phyloP scores from a whole-genome alignment of 2,888 invertebrate species.

The Caenorhabditis afra region DNA sequence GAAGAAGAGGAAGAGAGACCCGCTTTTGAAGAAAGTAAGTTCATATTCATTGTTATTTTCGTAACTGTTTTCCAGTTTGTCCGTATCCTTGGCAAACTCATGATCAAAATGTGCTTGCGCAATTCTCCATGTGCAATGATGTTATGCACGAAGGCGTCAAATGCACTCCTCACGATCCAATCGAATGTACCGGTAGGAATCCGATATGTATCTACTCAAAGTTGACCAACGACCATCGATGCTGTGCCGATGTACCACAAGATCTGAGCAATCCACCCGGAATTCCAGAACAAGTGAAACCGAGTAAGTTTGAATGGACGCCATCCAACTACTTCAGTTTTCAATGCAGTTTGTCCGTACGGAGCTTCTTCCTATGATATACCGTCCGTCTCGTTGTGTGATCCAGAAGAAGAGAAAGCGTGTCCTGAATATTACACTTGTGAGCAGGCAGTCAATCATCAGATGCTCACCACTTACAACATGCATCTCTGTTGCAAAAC shows the following conservation, averaged over 20 bases:
- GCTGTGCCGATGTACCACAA: slow-evolving; percentile 71
- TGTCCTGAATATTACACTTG: slow-evolving; percentile 70
- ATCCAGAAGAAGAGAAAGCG: slow-evolving; percentile 70
- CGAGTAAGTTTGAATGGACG: slow-evolving; percentile 57
- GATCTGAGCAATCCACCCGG: slow-evolving; percentile 72
- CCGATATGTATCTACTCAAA: slow-evolving; percentile 72
- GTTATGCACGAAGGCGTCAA: slow-evolving; percentile 70
- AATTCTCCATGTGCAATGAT: slow-evolving; percentile 71
- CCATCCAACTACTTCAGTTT: no score
- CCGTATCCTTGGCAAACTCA: slow-evolving; percentile 76
- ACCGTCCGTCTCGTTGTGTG: slow-evolving; percentile 72
- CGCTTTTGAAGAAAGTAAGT: slow-evolving; percentile 67
- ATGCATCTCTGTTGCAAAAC: slow-evolving; percentile 75
- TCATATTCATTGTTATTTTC: not conserved
- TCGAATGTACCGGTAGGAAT: slow-evolving; percentile 74
- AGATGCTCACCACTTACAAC: slow-evolving; percentile 73
- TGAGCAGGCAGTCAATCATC: slow-evolving; percentile 71
- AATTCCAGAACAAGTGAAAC: slow-evolving; percentile 73
- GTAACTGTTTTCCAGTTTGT: slow-evolving; percentile 64
- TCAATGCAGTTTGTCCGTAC: slow-evolving; percentile 69
- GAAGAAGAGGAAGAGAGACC: slow-evolving; percentile 30
- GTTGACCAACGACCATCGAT: slow-evolving; percentile 68
- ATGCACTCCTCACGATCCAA: slow-evolving; percentile 73
- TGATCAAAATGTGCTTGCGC: slow-evolving; percentile 72
- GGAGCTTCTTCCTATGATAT: slow-evolving; percentile 72